Percentiles rank a stretch among this genome's conserved stretches.
Conservation (phyloP, 2,113 vertebrate genomes). For the Pomatostomus ruficeps region DNA sequence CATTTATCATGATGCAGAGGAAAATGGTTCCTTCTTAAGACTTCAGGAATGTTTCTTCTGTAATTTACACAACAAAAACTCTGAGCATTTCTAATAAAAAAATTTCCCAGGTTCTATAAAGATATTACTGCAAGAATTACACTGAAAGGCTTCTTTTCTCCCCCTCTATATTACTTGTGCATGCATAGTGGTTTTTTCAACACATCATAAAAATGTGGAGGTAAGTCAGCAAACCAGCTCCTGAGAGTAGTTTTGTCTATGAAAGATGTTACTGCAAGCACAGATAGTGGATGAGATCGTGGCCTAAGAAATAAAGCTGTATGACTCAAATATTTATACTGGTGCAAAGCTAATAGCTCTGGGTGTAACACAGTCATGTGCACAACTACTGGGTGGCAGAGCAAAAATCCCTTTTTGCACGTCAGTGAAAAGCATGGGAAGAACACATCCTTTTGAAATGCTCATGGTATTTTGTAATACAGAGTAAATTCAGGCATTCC, state of each 20-base stretch:
- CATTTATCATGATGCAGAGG: constrained; percentile 49
- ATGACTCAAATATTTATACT: not conserved
- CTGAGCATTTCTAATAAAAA: constrained; percentile 16
- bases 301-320: not conserved
- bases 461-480: not conserved
- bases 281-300: not conserved
- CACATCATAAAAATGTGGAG: not conserved
- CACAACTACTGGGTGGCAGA: not conserved
- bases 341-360: not conserved
- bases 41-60: constrained; percentile 27
- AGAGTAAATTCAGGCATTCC: not conserved
- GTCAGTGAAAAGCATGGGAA: not conserved
- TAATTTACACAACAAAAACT: constrained; percentile 43
- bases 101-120: not conserved
- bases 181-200: not conserved
- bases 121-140: constrained; percentile 6
- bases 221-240: not conserved
- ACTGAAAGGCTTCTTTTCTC: constrained; percentile 16
- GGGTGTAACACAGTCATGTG: not conserved
- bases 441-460: not conserved
- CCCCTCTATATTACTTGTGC: not conserved
- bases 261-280: not conserved
- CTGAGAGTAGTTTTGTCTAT: not conserved
- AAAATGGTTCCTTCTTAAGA: constrained; percentile 47
- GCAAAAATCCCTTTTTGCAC: not conserved